phyloP scores from a whole-genome alignment of 2,113 vertebrate species.

The Rousettus leschenaultii region DNA sequence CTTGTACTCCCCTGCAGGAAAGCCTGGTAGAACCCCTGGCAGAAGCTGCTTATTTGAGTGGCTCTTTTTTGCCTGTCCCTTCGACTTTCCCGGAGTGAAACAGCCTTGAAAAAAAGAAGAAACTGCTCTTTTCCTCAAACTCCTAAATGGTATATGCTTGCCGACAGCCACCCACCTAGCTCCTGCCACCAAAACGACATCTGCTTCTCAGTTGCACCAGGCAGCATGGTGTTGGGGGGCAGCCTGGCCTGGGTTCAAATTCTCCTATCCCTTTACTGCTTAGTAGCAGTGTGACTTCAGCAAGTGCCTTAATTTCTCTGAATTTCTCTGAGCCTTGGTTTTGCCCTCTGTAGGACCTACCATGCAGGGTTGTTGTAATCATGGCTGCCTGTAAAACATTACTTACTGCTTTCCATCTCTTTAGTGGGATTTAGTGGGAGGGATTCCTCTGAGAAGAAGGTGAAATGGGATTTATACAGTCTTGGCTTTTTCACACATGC shows the following conservation, averaged over 20 bases:
- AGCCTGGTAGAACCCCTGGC: not conserved
- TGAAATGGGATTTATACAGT: not conserved
- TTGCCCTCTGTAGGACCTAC: not conserved
- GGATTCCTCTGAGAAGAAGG: not conserved
- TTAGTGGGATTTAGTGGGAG: not conserved
- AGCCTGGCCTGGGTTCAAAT: not conserved
- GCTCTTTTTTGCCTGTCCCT: not conserved
- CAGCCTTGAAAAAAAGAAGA: not conserved
- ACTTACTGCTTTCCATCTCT: not conserved
- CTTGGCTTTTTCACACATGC: not conserved
- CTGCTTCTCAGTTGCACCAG: not conserved
- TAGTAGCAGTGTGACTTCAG: not conserved
- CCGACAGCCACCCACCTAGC: not conserved
- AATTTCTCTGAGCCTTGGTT: not conserved
- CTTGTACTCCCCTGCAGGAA: not conserved
- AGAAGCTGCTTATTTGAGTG: not conserved
- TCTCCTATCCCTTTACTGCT: not conserved
- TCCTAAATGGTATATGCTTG: not conserved
- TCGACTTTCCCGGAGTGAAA: conserved; percentile 10
- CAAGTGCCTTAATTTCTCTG: not conserved
- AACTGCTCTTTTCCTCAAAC: conserved; percentile 20
- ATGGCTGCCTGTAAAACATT: not conserved
- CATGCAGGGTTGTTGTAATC: no score
- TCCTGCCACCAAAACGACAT: conserved; percentile 8
- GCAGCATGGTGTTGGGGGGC: not conserved